Evolutionary conservation across 2,888 invertebrate species (phyloP).

Genomic region (Hedya salicella): DNA sequence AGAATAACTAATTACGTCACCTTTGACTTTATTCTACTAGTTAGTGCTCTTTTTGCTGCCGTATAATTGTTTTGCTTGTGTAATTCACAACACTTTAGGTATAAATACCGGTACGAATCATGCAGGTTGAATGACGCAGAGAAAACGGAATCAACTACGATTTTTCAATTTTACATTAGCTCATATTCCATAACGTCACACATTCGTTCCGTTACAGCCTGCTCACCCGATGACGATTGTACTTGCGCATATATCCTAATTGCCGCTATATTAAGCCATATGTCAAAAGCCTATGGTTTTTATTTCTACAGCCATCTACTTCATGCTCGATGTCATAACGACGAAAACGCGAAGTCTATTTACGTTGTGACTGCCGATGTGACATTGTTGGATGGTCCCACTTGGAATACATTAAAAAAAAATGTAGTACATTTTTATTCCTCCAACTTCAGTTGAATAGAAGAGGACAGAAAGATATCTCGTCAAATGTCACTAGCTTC

Average conservation of each 20-base stretch:
- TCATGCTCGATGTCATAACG: slow-evolving; percentile 57
- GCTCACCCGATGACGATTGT: slow-evolving; percentile 24
- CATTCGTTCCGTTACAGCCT: slow-evolving; percentile 16
- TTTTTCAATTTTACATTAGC: slow-evolving; percentile 21
- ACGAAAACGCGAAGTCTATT: slow-evolving; percentile 60
- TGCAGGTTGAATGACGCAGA: background rate
- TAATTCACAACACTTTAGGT: background rate
- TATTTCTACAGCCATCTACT: background rate
- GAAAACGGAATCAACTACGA: slow-evolving; percentile 12
- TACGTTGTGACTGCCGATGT: slow-evolving; percentile 60
- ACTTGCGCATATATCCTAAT: slow-evolving; percentile 27
- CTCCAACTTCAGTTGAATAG: background rate
- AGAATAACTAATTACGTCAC: too few relatives aligned
- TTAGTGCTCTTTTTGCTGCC: background rate
- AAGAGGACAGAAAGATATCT: slow-evolving; percentile 26
- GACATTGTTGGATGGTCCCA: slow-evolving; percentile 58
- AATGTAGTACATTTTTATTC: background rate
- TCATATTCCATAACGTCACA: slow-evolving; percentile 28
- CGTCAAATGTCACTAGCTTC: slow-evolving; percentile 25
- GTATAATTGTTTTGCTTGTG: background rate
- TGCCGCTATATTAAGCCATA: slow-evolving; percentile 17
- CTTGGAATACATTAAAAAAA: slow-evolving; percentile 25
- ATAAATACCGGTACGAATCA: background rate
- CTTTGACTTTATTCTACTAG: too few relatives aligned
- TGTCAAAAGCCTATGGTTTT: slow-evolving; percentile 17